phyloP scores from a whole-genome alignment of 2,113 vertebrate species.

The Macquaria australasica region DNA sequence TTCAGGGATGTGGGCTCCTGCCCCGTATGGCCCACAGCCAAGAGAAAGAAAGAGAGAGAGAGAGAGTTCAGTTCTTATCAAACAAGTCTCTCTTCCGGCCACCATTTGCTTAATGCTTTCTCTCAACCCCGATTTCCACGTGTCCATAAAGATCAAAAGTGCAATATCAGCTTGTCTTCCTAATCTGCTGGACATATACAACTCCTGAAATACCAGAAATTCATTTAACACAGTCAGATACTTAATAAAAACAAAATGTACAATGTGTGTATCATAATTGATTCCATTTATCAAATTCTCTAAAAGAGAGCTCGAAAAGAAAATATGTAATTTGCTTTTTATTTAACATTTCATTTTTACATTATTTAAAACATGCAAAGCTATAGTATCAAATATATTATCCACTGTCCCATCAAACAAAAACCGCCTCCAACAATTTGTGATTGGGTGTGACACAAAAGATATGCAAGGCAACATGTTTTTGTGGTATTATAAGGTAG shows the following conservation, averaged over 20 bases:
- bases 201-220: neutral
- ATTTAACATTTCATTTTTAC: neutral
- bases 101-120: constrained; percentile 48
- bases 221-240: neutral
- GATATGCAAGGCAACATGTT: neutral
- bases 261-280: neutral
- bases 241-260: neutral
- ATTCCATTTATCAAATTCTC: neutral
- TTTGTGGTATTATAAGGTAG: neutral
- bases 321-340: neutral
- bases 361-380: neutral
- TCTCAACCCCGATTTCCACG: constrained; percentile 36
- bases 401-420: neutral
- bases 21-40: constrained; percentile 32
- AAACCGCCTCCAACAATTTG: neutral
- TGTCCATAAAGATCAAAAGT: constrained; percentile 50
- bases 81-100: constrained; percentile 40
- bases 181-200: neutral
- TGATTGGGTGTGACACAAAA: too few relatives aligned
- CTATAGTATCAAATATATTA: neutral
- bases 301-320: neutral
- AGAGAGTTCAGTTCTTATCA: constrained; percentile 33
- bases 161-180: constrained; percentile 13
- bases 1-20: constrained; percentile 56
- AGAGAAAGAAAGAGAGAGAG: constrained; percentile 20